These are phyloP conservation scores for Probosciger aterrimus DNA, from an alignment of 2,113 vertebrate genomes.

Conservation along the genomic window DNA sequence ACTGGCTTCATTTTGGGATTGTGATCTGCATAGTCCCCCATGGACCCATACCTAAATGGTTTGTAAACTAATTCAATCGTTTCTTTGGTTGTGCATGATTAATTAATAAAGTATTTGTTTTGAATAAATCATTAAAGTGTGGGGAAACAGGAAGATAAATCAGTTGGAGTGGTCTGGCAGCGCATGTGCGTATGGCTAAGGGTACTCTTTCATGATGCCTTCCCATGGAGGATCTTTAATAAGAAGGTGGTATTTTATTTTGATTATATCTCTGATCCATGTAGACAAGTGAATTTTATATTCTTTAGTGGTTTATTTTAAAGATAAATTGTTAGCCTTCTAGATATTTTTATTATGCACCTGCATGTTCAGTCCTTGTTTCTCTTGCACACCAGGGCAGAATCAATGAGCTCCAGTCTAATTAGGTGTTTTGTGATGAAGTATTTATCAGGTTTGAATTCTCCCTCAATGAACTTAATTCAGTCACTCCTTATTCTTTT, in stretches of 20 bases:
- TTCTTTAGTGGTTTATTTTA: background rate
- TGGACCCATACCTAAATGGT: background rate
- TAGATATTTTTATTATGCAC: background rate
- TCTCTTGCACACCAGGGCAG: background rate
- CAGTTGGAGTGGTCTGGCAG: background rate
- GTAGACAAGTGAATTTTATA: background rate
- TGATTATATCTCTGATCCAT: background rate
- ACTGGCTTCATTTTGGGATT: background rate
- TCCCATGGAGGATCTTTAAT: background rate
- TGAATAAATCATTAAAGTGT: background rate
- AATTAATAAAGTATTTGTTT: constrained; percentile 16
- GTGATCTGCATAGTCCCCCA: background rate
- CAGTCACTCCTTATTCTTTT: background rate
- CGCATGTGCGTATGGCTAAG: background rate
- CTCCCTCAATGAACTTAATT: background rate
- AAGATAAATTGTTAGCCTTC: background rate
- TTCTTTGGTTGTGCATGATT: background rate
- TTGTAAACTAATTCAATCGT: background rate
- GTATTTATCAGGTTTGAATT: constrained; percentile 8
- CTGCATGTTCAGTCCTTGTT: background rate
- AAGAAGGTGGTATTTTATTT: background rate
- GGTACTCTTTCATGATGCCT: background rate
- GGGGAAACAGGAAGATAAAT: background rate
- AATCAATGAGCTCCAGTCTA: background rate
- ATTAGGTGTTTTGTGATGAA: background rate